Evolutionary conservation across 2,797 vertebrate genomes (phyloP).

Genomic region (Microhierax caerulescens): DNA sequence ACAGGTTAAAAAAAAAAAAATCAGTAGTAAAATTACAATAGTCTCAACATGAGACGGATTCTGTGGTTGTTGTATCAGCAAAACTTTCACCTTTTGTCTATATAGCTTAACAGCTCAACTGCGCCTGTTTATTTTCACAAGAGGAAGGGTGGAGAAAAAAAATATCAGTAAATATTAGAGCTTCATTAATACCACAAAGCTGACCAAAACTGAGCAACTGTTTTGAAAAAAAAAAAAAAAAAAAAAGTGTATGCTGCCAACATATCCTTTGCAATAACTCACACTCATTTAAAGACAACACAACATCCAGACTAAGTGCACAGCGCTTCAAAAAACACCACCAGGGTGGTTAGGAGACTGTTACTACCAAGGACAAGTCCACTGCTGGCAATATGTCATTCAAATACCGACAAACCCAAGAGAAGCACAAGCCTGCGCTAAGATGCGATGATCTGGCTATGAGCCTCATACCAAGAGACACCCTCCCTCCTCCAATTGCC

Average conservation of each 20-base stretch:
- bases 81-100: not conserved
- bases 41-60: not conserved
- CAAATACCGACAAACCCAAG: not conserved
- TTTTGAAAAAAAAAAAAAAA: not conserved
- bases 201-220: not conserved
- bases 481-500: not conserved
- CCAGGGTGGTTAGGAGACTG: not conserved
- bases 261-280: not conserved
- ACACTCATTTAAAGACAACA: not conserved
- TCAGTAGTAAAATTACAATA: not conserved
- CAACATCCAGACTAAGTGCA: not conserved
- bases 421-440: not conserved
- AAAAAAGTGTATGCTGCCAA: not conserved
- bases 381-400: not conserved
- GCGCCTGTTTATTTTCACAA: not conserved
- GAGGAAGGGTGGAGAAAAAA: not conserved
- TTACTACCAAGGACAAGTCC: not conserved
- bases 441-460: not conserved
- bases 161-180: not conserved
- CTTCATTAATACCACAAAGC: not conserved
- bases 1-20: not conserved
- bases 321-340: not conserved
- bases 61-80: not conserved
- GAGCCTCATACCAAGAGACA: not conserved
- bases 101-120: not conserved